Conservation (phyloP, 2,797 vertebrate species). For the Manis crassicaudata region DNA sequence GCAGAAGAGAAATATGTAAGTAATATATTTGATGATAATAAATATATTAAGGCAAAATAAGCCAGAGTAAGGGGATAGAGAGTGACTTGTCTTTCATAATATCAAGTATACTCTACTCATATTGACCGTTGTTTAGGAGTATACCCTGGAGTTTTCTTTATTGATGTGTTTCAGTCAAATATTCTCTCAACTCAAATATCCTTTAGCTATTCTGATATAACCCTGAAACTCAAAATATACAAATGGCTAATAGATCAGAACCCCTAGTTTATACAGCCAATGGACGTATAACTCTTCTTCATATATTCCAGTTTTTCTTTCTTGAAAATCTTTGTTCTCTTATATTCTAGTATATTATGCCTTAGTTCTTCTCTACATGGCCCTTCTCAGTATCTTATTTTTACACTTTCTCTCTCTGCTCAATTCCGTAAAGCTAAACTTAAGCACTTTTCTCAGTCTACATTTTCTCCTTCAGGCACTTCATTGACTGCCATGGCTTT, state of each 20-base stretch:
- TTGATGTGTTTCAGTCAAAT: neutral
- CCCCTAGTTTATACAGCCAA: neutral
- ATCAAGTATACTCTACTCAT: neutral
- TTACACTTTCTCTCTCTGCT: neutral
- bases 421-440: neutral
- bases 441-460: neutral
- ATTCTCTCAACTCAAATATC: neutral
- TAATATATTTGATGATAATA: neutral
- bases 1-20: neutral
- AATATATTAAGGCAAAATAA: neutral
- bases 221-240: neutral
- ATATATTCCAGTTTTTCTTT: neutral
- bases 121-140: neutral
- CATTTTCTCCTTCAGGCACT: neutral
- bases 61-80: neutral
- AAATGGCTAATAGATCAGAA: neutral
- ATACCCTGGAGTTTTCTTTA: neutral
- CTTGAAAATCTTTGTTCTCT: neutral
- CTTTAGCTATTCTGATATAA: neutral
- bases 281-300: neutral
- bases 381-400: neutral
- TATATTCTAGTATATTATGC: neutral
- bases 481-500: neutral
- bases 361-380: neutral
- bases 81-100: neutral